Base-by-base conservation (phyloP, 1,140 invertebrate species). In the Lanistes nyassanus region DNA sequence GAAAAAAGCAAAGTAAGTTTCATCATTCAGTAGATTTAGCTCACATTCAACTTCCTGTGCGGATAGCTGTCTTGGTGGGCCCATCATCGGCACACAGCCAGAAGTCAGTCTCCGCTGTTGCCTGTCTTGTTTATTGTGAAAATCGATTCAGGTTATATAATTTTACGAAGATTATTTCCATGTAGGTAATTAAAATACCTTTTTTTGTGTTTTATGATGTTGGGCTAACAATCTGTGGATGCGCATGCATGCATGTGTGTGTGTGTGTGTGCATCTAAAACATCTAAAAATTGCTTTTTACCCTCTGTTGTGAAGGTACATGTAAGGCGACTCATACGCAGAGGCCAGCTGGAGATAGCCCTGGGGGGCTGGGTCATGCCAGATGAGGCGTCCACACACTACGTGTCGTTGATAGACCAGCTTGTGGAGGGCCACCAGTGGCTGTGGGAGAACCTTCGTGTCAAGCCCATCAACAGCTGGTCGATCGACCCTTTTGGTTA, bases 321-420 rank as follows among this genome's bases (percentile, higher is more conserved):
- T 31, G 82, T 86, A 13, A 73, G 80, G 42, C 89, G 90, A 69
- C 89, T 98, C 55, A 91, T 97, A 5, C 92, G 94, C 70, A 93
- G 95, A 47, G 96, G 96, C 31, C 92, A 96, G 65, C 90, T 99
- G 29, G 98, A 99, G 88, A 95, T 99, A 77, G 95, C 95, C 0
- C 96, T 96, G 0, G 97, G 97, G 0, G 97, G 97, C 34, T 99
- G 97, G 97, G 97, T 99, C 47, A 99, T 99, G 97, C 97, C 96
- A 0, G 98, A 99, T 84, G 98, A 99, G 90, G 97, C 97, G 0
- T 96, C 95, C 71, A 94, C 95, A 0, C 96, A 98, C 86, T 92
- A 98, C 69, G 98, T 95, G 85, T 94, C 96, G 21, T 95, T 99
- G 91, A 90, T 99, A 55, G 96, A 99, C 94, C 97, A 99, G 86